Evolutionary conservation across 2,888 invertebrate genomes (phyloP).

Genomic region (Cheilosia soror): DNA sequence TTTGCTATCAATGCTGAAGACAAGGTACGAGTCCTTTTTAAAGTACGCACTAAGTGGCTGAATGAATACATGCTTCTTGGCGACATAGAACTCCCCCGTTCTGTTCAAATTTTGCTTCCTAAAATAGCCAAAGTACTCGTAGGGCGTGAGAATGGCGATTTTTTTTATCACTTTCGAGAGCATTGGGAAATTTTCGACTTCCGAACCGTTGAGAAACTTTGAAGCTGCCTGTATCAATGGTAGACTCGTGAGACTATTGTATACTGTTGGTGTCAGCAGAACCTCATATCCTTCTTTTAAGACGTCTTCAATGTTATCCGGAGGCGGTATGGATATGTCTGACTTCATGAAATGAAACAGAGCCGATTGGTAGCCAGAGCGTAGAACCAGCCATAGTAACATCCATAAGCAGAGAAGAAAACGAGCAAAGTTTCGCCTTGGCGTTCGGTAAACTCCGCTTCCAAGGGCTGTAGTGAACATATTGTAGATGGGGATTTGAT

Average conservation of each 20-base stretch:
- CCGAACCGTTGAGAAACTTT: constrained; percentile 75
- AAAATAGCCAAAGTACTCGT: constrained; percentile 80
- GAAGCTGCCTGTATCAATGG: constrained; percentile 48
- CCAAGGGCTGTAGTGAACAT: constrained; percentile 77
- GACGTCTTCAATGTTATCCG: constrained; percentile 69
- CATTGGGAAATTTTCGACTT: constrained; percentile 77
- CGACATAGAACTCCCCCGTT: constrained; percentile 63
- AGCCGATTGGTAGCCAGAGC: constrained; percentile 79
- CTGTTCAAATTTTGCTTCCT: constrained; percentile 73
- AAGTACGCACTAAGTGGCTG: constrained; percentile 79
- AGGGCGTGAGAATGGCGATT: constrained; percentile 78
- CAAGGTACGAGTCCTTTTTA: constrained; percentile 78
- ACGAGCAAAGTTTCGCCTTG: constrained; percentile 77
- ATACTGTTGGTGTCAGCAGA: constrained; percentile 61
- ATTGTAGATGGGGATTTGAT: constrained; percentile 75
- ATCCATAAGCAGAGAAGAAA: constrained; percentile 78
- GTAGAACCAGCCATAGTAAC: constrained; percentile 77
- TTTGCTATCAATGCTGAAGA: constrained; percentile 76
- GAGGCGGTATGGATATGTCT: constrained; percentile 71
- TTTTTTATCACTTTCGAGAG: constrained; percentile 68
- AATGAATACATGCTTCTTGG: constrained; percentile 77
- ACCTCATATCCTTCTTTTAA: constrained; percentile 66
- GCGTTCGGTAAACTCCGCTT: constrained; percentile 62
- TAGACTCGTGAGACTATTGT: constrained; percentile 50
- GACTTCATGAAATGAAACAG: constrained; percentile 78